phyloP scores from a whole-genome alignment of 2,797 vertebrate species.

The Phoebastria nigripes region DNA sequence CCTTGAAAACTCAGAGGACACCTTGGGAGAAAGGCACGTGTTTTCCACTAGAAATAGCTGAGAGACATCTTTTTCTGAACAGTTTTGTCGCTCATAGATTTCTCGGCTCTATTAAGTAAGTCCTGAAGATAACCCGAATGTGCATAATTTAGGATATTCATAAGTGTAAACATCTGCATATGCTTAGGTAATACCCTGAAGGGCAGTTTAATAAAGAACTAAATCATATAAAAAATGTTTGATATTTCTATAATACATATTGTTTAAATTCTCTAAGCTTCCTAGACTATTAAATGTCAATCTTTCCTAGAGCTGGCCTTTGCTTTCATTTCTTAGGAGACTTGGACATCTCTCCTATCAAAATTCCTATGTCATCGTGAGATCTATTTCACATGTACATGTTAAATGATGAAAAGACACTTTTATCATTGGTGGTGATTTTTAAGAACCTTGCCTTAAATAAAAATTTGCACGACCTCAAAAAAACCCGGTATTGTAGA shows the following conservation, averaged over 20 bases:
- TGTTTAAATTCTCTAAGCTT: not conserved
- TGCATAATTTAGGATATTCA: not conserved
- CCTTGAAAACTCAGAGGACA: not conserved
- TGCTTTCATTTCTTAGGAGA: not conserved
- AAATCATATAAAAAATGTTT: not conserved
- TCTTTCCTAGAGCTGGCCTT: not conserved
- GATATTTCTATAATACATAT: not conserved
- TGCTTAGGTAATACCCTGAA: not conserved
- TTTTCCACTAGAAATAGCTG: not conserved
- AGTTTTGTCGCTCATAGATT: not conserved
- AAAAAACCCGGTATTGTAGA: not conserved
- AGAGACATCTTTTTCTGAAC: not conserved
- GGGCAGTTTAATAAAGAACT: not conserved
- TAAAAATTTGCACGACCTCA: not conserved
- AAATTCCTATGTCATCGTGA: not conserved
- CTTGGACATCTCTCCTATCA: not conserved
- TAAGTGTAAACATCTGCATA: not conserved
- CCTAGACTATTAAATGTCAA: not conserved
- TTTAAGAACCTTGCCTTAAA: not conserved
- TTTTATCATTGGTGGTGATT: not conserved
- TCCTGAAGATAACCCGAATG: not conserved
- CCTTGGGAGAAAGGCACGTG: accelerated
- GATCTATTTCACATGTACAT: not conserved
- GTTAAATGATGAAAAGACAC: not conserved
- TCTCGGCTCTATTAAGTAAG: not conserved